phyloP scores from a whole-genome alignment of 2,797 vertebrate genomes.

The Galagoides demidoff region DNA sequence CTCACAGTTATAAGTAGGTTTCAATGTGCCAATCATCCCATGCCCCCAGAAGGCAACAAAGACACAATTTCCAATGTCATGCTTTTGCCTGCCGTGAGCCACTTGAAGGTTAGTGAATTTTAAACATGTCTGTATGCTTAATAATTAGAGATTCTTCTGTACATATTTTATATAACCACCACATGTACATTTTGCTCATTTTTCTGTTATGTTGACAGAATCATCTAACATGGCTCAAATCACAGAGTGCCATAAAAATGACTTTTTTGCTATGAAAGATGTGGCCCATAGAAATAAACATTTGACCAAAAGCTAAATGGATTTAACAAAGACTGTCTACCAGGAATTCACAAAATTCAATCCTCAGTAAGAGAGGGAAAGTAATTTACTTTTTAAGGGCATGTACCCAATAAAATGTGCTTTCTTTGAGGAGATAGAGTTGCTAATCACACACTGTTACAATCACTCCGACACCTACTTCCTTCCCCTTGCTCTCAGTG shows the following conservation, averaged over 20 bases:
- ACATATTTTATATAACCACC: not conserved
- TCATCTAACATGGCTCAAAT: slow-evolving; percentile 37
- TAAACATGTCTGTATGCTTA: slow-evolving; percentile 44
- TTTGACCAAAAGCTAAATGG: slow-evolving; percentile 21
- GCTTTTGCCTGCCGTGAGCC: slow-evolving; percentile 47
- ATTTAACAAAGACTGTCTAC: slow-evolving; percentile 12
- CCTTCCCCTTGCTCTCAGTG: not conserved
- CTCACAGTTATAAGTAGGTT: slow-evolving; percentile 50
- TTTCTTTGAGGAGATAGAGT: slow-evolving; percentile 35
- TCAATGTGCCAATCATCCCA: slow-evolving; percentile 43
- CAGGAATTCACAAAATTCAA: slow-evolving; percentile 43
- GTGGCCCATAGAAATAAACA: not conserved
- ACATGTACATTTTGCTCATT: slow-evolving; percentile 22
- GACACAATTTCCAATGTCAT: slow-evolving; percentile 52
- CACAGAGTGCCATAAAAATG: slow-evolving; percentile 20
- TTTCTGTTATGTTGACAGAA: slow-evolving; percentile 42
- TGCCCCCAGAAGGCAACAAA: slow-evolving; percentile 50
- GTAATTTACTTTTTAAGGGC: not conserved
- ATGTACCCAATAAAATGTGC: slow-evolving; percentile 15
- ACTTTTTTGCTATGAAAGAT: not conserved
- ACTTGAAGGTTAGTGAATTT: slow-evolving; percentile 46
- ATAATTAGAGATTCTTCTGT: slow-evolving; percentile 42
- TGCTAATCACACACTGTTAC: not conserved
- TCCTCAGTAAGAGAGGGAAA: slow-evolving; percentile 36
- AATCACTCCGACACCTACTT: not conserved